These are phyloP conservation scores for Suillia variegata DNA, from an alignment of 2,888 invertebrate genomes.

Conservation along the genomic window DNA sequence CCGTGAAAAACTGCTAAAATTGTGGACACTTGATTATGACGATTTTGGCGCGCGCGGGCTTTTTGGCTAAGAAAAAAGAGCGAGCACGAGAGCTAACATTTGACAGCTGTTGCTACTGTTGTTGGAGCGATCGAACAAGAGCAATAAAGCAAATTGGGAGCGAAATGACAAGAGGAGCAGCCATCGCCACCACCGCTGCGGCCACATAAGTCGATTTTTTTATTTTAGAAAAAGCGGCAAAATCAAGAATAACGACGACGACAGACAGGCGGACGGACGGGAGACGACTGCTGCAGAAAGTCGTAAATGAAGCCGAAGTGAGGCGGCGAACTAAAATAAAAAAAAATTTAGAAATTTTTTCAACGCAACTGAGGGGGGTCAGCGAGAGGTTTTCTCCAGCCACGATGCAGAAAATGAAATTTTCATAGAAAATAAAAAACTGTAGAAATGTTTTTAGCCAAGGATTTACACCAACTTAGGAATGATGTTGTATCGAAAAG, in stretches of 20 bases:
- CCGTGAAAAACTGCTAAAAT: constrained; percentile 30
- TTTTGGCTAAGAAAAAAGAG: constrained; percentile 40
- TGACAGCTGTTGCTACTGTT: too few species aligned
- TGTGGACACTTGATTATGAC: constrained; percentile 39
- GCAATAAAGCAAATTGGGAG: background rate
- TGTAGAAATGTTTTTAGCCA: too few species aligned
- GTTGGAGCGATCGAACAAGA: constrained; percentile 40
- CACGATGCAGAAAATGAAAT: constrained; percentile 5
- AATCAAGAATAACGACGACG: constrained; percentile 29
- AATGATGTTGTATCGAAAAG: too few species aligned
- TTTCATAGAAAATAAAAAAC: too few species aligned
- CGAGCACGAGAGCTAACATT: constrained; percentile 32
- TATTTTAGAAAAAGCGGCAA: constrained; percentile 33
- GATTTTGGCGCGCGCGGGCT: constrained; percentile 59
- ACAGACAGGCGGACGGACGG: too few species aligned
- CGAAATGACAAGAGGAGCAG: constrained; percentile 9
- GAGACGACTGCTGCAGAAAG: constrained; percentile 31
- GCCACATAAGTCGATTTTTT: constrained; percentile 21
- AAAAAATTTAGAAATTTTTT: constrained; percentile 25
- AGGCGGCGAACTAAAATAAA: constrained; percentile 22
- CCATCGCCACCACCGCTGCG: background rate
- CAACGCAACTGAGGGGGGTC: constrained; percentile 9
- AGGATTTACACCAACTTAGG: too few species aligned
- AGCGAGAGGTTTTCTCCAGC: background rate
- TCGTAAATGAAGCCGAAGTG: constrained; percentile 26